phyloP scores from a whole-genome alignment of 92 coral and sea anemone species.

The Palythoa grandis region DNA sequence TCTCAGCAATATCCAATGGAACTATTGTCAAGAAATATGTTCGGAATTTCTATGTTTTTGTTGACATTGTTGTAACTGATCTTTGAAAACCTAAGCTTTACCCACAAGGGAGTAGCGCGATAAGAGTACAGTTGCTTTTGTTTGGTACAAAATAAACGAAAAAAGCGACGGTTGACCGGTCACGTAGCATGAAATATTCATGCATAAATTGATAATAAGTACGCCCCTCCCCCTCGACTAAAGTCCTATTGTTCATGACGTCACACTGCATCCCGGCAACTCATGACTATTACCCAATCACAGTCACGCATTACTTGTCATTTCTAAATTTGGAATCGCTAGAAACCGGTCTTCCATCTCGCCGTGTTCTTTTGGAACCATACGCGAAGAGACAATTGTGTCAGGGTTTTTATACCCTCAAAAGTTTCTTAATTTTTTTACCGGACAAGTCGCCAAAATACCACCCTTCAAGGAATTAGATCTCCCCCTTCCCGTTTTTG shows the following conservation, averaged over 20 bases:
- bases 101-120: background rate
- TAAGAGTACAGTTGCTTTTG: constrained; percentile 21
- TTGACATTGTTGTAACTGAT: background rate
- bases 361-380: constrained; percentile 61
- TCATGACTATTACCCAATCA: constrained; percentile 47
- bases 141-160: constrained; percentile 21
- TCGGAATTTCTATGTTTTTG: background rate
- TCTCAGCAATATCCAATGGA: background rate
- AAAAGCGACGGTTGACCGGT: background rate
- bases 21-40: background rate
- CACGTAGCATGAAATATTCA: constrained; percentile 1
- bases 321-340: constrained; percentile 42
- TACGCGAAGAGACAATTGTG: constrained; percentile 76
- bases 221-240: constrained; percentile 39
- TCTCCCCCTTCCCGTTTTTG: constrained; percentile 93
- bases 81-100: background rate
- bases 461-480: constrained; percentile 99
- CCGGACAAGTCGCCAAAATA: constrained; percentile 99
- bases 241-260: constrained; percentile 33
- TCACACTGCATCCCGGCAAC: constrained; percentile 35
- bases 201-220: constrained; percentile 13
- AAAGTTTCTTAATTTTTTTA: constrained; percentile 79
- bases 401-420: constrained; percentile 76
- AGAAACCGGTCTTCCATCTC: constrained; percentile 51
- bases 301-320: constrained; percentile 28